Evolutionary conservation across 2,888 invertebrate species (phyloP).

Genomic region (Zaprionus bogoriensis): DNA sequence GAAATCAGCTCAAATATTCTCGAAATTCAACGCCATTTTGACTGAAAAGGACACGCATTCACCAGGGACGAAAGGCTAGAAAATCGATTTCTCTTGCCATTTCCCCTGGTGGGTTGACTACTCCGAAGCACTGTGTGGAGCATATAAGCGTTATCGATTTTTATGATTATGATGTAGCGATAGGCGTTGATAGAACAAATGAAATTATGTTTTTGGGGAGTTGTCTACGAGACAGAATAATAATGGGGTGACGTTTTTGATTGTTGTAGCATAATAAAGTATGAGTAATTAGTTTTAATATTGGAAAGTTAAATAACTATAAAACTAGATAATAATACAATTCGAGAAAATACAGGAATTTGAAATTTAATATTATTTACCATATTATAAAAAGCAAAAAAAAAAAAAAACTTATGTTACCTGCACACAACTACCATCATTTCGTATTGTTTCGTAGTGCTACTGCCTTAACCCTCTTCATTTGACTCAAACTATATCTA

Average conservation of each 20-base stretch:
- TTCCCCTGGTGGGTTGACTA: slow-evolving; percentile 3
- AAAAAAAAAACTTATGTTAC: too few relatives aligned
- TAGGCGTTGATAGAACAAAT: neutral
- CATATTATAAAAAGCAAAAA: too few relatives aligned
- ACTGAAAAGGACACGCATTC: slow-evolving; percentile 48
- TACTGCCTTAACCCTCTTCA: too few relatives aligned
- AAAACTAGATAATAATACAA: too few relatives aligned
- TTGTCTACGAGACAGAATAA: neutral
- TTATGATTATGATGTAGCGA: slow-evolving; percentile 3
- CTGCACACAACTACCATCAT: too few relatives aligned
- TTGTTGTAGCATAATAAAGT: neutral
- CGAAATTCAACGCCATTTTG: slow-evolving; percentile 33
- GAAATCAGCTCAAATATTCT: slow-evolving; percentile 34
- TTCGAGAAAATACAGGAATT: too few relatives aligned
- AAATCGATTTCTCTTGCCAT: slow-evolving; percentile 37
- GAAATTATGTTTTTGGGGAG: neutral
- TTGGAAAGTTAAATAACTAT: too few relatives aligned
- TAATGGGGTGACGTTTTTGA: neutral
- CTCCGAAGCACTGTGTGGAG: slow-evolving; percentile 2
- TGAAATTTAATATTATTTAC: too few relatives aligned
- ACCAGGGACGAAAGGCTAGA: too few relatives aligned
- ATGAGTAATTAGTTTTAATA: too few relatives aligned
- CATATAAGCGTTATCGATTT: slow-evolving; percentile 26
- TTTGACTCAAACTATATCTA: neutral
- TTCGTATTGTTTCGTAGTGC: too few relatives aligned